Conservation (phyloP, 2,888 invertebrate genomes). For the Torymus texanus region DNA sequence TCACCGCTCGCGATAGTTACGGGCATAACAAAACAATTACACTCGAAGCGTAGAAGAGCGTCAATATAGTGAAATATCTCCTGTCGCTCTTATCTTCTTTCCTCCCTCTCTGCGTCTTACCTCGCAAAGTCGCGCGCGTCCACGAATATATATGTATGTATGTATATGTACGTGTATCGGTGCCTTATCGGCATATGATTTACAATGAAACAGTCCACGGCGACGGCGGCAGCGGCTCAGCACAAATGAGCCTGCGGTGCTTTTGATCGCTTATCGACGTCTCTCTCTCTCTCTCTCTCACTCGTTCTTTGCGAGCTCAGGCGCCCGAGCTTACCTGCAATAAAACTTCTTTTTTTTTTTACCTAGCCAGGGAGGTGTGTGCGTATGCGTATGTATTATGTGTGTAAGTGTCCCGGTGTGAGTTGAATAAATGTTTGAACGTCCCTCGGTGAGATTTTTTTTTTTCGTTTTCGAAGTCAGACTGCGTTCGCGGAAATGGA, state of each 20-base stretch:
- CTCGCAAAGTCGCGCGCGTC: neutral
- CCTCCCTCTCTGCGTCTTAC: neutral
- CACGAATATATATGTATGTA: neutral
- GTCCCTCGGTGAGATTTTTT: no score
- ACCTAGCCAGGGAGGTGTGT: no score
- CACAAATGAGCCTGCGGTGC: slow-evolving; percentile 41
- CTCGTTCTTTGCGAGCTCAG: no score
- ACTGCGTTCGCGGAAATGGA: no score
- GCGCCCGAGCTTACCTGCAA: slow-evolving; percentile 17
- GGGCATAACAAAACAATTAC: slow-evolving; percentile 39
- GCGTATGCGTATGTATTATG: no score
- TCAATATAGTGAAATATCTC: slow-evolving; percentile 22
- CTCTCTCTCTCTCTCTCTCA: neutral
- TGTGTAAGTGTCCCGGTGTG: no score
- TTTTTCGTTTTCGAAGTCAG: no score
- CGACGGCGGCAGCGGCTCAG: slow-evolving; percentile 2
- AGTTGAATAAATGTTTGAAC: no score
- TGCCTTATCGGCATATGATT: slow-evolving; percentile 31
- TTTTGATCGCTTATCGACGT: slow-evolving; percentile 52
- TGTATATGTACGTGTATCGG: slow-evolving; percentile 14
- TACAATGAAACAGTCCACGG: slow-evolving; percentile 24
- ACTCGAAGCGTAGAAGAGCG: neutral
- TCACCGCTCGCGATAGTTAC: no score
- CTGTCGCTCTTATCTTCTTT: neutral
- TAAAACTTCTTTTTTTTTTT: neutral